These are phyloP conservation scores for Perizoma affinitatum DNA, from an alignment of 2,888 invertebrate genomes.

Conservation along the genomic window DNA sequence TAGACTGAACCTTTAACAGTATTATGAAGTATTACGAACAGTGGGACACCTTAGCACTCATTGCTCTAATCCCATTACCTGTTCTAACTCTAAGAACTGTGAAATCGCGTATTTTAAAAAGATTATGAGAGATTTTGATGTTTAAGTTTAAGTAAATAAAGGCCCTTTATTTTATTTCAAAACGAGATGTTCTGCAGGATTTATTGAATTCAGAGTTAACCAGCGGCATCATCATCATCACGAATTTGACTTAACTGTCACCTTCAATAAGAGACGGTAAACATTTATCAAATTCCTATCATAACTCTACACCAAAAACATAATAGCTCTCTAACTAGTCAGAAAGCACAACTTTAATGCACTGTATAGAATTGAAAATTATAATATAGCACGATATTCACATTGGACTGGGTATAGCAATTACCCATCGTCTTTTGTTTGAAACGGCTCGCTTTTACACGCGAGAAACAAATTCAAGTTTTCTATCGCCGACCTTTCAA, in stretches of 20 bases:
- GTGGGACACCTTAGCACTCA: constrained; percentile 42
- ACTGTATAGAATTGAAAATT: constrained; percentile 60
- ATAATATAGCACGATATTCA: constrained; percentile 72
- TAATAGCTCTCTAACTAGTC: too few species aligned
- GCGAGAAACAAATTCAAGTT: not conserved
- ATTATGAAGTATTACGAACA: constrained; percentile 55
- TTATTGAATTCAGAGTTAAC: too few species aligned
- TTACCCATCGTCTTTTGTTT: constrained; percentile 67
- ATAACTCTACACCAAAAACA: too few species aligned
- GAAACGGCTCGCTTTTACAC: constrained; percentile 28
- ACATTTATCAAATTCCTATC: too few species aligned
- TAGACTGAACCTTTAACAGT: constrained; percentile 51
- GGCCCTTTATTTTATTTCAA: not conserved
- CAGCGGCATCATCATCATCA: too few species aligned
- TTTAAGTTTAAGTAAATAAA: too few species aligned
- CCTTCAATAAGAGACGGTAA: too few species aligned
- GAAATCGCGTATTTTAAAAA: constrained; percentile 13
- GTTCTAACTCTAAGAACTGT: constrained; percentile 31
- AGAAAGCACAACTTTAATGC: too few species aligned
- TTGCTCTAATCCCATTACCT: constrained; percentile 54
- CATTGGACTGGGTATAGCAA: constrained; percentile 63
- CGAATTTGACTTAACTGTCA: too few species aligned
- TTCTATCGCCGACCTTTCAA: too few species aligned
- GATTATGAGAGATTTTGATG: not conserved
- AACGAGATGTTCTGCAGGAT: not conserved